Conservation (phyloP, 2,113 vertebrate genomes). For the Chaetura pelagica region DNA sequence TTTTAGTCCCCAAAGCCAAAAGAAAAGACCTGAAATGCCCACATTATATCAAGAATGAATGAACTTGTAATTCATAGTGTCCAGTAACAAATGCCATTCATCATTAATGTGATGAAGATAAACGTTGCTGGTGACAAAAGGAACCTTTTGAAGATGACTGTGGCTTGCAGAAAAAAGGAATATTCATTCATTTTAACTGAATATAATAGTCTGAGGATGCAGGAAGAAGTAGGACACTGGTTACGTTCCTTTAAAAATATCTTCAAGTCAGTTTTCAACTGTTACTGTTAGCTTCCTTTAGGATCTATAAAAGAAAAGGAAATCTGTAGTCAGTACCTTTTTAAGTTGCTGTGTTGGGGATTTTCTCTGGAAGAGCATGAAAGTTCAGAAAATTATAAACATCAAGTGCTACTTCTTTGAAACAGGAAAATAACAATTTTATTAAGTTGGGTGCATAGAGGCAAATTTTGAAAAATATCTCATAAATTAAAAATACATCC, state of each 20-base stretch:
- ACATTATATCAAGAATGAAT: not conserved
- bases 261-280: not conserved
- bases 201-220: not conserved
- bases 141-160: not conserved
- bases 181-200: conserved; percentile 6
- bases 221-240: not conserved
- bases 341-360: not conserved
- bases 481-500: not conserved
- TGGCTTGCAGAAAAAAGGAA: not conserved
- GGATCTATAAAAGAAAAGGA: not conserved
- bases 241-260: not conserved
- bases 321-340: not conserved
- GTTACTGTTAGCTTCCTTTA: not conserved
- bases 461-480: not conserved
- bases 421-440: not conserved
- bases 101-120: conserved; percentile 40
- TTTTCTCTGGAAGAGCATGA: not conserved
- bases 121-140: not conserved
- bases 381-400: not conserved
- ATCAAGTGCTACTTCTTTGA: not conserved
- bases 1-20: not conserved
- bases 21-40: not conserved
- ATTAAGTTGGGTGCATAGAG: not conserved
- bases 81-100: not conserved
- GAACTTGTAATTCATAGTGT: not conserved